A percentile compares a stretch with the other conserved stretches of the same genome.
Conservation (phyloP, 2,797 vertebrate species). For the Clarias laeviceps region DNA sequence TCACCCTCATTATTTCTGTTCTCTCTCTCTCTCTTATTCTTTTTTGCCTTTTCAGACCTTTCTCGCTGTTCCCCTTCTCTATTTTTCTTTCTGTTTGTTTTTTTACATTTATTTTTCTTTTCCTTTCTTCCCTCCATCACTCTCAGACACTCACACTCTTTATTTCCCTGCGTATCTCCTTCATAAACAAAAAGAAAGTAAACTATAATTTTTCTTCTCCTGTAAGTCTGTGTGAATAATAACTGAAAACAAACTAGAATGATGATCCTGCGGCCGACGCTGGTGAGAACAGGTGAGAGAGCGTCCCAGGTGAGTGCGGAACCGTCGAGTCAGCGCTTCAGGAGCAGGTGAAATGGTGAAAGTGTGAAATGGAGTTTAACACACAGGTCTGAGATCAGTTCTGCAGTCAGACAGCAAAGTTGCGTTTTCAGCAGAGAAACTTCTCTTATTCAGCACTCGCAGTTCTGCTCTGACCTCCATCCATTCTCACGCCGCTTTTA, state of each 20-base stretch:
- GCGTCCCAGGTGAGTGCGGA: not conserved
- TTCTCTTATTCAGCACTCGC: constrained; percentile 11
- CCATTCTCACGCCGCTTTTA: not conserved
- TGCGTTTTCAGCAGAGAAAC: constrained; percentile 26
- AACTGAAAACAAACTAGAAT: not conserved
- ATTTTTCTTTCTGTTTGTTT: not conserved
- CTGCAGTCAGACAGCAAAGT: constrained; percentile 1
- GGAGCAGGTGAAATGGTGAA: not conserved
- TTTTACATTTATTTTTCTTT: not conserved
- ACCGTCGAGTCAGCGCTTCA: not conserved
- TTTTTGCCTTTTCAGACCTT: not conserved
- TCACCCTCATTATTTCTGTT: not conserved
- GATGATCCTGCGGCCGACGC: not conserved
- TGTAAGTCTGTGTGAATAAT: not conserved
- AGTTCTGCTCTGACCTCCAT: constrained; percentile 3
- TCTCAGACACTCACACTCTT: no score
- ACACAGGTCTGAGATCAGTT: constrained; percentile 10
- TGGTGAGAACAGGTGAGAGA: not conserved
- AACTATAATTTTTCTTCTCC: not conserved
- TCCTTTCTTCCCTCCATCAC: not conserved
- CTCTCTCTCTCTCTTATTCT: not conserved
- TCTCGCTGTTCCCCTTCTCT: no score
- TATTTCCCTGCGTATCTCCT: not conserved
- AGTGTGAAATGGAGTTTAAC: not conserved
- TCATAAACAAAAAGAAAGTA: not conserved